Conservation (phyloP, 2,113 vertebrate genomes). For the Centropus unirufus region DNA sequence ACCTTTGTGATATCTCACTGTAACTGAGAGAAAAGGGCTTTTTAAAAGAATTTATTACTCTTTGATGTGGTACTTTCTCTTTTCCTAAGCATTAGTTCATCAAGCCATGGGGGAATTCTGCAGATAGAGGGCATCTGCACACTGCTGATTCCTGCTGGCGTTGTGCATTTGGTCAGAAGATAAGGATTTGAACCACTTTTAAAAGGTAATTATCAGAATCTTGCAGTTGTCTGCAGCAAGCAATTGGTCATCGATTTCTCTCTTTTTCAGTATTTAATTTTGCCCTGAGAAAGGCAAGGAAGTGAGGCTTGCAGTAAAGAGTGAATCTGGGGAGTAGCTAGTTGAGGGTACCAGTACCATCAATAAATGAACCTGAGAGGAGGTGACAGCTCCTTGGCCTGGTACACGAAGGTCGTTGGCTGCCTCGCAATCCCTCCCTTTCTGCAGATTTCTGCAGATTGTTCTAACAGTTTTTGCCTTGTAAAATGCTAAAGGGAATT, state of each 20-base stretch:
- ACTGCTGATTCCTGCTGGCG: background rate
- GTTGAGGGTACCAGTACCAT: background rate
- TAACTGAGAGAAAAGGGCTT: background rate
- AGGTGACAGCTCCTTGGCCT: background rate
- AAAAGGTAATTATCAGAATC: background rate
- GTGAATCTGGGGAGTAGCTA: background rate
- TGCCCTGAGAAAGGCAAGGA: background rate
- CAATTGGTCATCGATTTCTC: background rate
- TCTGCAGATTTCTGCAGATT: background rate
- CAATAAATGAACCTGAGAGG: background rate
- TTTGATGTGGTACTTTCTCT: background rate
- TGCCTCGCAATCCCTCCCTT: accelerated
- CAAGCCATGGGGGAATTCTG: background rate
- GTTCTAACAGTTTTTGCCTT: background rate
- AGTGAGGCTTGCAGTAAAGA: background rate
- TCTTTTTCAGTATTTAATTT: background rate
- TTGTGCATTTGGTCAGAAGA: background rate
- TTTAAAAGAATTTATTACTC: background rate
- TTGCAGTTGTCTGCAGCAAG: background rate
- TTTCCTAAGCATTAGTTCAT: background rate
- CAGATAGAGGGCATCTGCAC: background rate
- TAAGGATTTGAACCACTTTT: background rate
- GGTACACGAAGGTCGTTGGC: background rate
- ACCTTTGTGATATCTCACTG: background rate
- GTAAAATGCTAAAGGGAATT: background rate